Evolutionary conservation across 2,113 vertebrate species (phyloP).

Genomic region (Corythornis cristatus): DNA sequence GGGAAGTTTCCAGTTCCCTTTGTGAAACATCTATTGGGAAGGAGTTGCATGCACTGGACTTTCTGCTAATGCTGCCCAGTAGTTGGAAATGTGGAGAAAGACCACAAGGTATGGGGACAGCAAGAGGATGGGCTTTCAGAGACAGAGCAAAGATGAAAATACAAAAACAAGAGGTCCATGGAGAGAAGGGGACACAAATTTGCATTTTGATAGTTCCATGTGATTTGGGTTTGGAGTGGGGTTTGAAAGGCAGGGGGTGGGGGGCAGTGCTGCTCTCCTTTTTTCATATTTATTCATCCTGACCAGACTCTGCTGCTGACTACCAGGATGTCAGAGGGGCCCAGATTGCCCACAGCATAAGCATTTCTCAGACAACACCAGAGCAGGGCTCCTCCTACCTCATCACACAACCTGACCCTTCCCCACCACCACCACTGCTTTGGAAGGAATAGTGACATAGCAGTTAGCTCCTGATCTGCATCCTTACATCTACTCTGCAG

Average conservation of each 20-base stretch:
- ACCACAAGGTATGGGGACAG: background rate
- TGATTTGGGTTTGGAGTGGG: background rate
- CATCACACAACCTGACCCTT: background rate
- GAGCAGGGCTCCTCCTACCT: background rate
- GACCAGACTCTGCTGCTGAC: background rate
- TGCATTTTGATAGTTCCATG: background rate
- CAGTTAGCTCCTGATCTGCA: background rate
- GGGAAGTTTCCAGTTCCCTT: background rate
- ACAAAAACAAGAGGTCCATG: background rate
- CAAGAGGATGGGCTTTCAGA: background rate
- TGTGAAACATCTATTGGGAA: background rate
- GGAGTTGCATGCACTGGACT: background rate
- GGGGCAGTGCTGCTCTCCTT: background rate
- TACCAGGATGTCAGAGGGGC: background rate
- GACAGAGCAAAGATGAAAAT: background rate
- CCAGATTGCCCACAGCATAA: background rate
- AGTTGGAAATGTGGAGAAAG: background rate
- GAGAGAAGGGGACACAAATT: background rate
- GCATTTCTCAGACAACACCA: background rate
- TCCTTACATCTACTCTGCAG: background rate
- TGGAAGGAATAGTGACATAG: background rate
- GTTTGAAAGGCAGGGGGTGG: background rate
- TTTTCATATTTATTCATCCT: background rate
- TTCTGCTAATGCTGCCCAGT: background rate
- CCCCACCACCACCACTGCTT: background rate